Conservation (phyloP, 2,888 invertebrate genomes). For the Rhagonycha fulva region DNA sequence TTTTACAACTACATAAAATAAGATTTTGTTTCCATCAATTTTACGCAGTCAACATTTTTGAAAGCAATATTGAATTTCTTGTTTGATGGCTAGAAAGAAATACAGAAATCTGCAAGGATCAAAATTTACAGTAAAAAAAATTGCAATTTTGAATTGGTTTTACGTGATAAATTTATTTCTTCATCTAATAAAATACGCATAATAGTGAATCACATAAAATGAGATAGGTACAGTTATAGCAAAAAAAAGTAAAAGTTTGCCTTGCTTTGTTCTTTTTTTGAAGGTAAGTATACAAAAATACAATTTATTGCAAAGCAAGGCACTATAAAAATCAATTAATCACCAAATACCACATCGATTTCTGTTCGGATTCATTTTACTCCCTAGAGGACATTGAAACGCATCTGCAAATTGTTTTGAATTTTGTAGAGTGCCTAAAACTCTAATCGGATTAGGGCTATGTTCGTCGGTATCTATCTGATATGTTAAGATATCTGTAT, state of each 20-base stretch:
- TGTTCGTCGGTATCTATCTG: slow-evolving; percentile 72
- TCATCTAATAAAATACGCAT: not conserved
- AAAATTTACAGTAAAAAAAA: not conserved
- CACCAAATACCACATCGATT: slow-evolving; percentile 61
- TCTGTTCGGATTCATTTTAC: slow-evolving; percentile 60
- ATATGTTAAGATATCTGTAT: slow-evolving; percentile 63
- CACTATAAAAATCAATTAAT: slow-evolving; percentile 8
- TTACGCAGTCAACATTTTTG: not conserved
- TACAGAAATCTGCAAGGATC: not conserved
- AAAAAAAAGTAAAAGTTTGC: not conserved
- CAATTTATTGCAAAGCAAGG: not conserved
- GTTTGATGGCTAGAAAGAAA: too few species aligned
- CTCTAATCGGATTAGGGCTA: slow-evolving; percentile 71
- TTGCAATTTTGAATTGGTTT: not conserved
- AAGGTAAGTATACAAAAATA: not conserved
- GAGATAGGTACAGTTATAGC: not conserved
- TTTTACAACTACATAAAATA: too few species aligned
- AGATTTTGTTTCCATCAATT: too few species aligned
- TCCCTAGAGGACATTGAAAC: slow-evolving; percentile 61
- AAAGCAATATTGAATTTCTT: not conserved
- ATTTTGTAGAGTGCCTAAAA: slow-evolving; percentile 72
- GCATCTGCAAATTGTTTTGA: slow-evolving; percentile 72
- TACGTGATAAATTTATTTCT: not conserved
- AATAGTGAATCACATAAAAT: not conserved
- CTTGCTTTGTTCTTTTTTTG: not conserved